Conservation (phyloP, 2,888 invertebrate species). For the Adelognathus sp. region DNA sequence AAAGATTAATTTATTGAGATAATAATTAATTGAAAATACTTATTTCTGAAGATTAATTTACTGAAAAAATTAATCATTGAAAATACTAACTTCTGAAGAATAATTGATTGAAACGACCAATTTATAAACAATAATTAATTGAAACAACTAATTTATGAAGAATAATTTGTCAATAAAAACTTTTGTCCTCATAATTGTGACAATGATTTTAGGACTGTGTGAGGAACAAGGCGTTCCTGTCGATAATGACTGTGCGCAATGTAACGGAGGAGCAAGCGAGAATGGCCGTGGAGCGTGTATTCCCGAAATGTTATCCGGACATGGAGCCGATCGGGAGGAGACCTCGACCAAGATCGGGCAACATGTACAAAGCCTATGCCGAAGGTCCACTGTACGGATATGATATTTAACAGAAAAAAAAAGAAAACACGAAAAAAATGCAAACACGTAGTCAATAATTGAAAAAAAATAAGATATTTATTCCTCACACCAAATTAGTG, state of each 20-base stretch:
- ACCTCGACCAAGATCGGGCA: conserved; percentile 88
- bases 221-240: conserved; percentile 92
- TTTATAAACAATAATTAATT: neutral
- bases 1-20: too few relatives aligned
- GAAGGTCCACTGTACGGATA: conserved; percentile 92
- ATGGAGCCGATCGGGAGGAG: conserved; percentile 95
- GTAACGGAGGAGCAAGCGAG: conserved; percentile 88
- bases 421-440: neutral
- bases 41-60: too few relatives aligned
- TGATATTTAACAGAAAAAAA: conserved; percentile 70
- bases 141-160: conserved; percentile 83
- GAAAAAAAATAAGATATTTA: conserved; percentile 4
- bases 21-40: too few relatives aligned
- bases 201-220: conserved; percentile 89
- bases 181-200: conserved; percentile 27
- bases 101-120: neutral
- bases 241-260: conserved; percentile 91
- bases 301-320: conserved; percentile 94
- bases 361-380: conserved; percentile 88
- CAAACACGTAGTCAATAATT: conserved; percentile 35
- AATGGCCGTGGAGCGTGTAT: conserved; percentile 92
- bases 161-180: conserved; percentile 87
- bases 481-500: neutral
- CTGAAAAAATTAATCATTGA: too few relatives aligned
- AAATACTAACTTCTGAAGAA: too few relatives aligned